Conservation (phyloP, 2,113 vertebrate species). For the Sinocyclocheilus grahami region DNA sequence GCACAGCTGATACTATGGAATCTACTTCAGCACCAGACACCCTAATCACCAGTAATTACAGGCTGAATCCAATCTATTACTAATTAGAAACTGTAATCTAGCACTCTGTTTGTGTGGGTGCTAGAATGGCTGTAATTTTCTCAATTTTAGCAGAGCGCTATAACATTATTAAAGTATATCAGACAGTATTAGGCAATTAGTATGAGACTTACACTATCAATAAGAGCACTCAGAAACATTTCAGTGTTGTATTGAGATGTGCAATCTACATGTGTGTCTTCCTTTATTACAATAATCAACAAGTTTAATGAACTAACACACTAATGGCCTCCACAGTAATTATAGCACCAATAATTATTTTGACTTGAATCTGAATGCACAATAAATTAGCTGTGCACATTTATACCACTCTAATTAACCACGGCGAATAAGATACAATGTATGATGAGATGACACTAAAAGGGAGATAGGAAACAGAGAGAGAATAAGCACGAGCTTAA, state of each 20-base stretch:
- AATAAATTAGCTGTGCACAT: background rate
- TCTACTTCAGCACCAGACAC: slow-evolving; percentile 18
- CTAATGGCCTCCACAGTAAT: slow-evolving; percentile 27
- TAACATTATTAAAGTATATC: slow-evolving; percentile 13
- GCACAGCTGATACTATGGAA: background rate
- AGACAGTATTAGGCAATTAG: background rate
- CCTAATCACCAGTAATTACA: slow-evolving; percentile 31
- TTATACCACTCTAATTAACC: slow-evolving; percentile 37
- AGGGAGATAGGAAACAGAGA: slow-evolving; percentile 29
- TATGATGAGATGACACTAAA: slow-evolving; percentile 41
- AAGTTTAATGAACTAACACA: slow-evolving; percentile 45
- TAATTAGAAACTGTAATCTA: slow-evolving; percentile 33
- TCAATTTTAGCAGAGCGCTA: background rate
- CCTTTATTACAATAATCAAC: slow-evolving; percentile 35
- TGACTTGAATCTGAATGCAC: background rate
- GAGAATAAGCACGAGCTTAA: slow-evolving; percentile 35
- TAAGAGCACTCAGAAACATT: background rate
- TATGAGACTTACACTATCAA: slow-evolving; percentile 1
- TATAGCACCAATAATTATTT: background rate
- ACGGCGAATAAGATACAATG: slow-evolving; percentile 28
- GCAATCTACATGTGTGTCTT: slow-evolving; percentile 10
- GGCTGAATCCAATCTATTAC: slow-evolving; percentile 14
- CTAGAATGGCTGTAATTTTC: background rate
- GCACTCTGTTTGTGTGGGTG: background rate
- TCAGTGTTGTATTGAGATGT: background rate